Evolutionary conservation across 2,888 invertebrate genomes (phyloP).

Genomic region (Nymphalis urticae): DNA sequence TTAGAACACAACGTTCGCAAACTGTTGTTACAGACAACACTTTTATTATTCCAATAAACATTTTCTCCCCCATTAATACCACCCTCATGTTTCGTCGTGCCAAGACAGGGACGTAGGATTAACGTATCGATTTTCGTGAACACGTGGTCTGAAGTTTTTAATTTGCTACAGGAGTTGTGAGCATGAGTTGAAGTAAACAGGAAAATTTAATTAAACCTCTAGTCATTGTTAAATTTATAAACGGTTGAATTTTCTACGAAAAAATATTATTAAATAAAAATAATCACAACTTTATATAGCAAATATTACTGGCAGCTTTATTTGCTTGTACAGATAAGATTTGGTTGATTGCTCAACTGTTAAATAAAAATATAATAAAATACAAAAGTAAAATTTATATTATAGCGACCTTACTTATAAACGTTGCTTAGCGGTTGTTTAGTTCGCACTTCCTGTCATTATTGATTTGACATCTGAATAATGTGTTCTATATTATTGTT

Average conservation of each 20-base stretch:
- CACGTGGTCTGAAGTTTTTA: slow-evolving; percentile 24
- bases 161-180: not conserved
- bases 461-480: too few species aligned
- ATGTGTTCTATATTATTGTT: too few species aligned
- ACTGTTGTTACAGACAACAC: slow-evolving; percentile 57
- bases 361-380: too few species aligned
- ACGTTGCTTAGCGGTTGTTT: too few species aligned
- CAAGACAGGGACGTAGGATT: slow-evolving; percentile 55
- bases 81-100: slow-evolving; percentile 50
- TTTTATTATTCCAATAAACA: slow-evolving; percentile 66
- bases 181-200: slow-evolving; percentile 3
- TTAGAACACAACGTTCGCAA: slow-evolving; percentile 18
- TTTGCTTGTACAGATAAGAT: too few species aligned
- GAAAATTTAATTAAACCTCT: slow-evolving; percentile 3
- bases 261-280: too few species aligned
- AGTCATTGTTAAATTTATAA: not conserved
- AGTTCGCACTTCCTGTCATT: too few species aligned
- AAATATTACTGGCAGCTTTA: too few species aligned
- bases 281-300: too few species aligned
- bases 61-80: slow-evolving; percentile 51
- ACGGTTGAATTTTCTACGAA: not conserved
- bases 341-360: too few species aligned
- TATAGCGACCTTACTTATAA: too few species aligned
- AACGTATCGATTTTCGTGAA: slow-evolving; percentile 42
- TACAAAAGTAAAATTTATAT: too few species aligned